Evolutionary conservation across 2,888 invertebrate species (phyloP).

Genomic region (Chrysotoxum bicinctum): DNA sequence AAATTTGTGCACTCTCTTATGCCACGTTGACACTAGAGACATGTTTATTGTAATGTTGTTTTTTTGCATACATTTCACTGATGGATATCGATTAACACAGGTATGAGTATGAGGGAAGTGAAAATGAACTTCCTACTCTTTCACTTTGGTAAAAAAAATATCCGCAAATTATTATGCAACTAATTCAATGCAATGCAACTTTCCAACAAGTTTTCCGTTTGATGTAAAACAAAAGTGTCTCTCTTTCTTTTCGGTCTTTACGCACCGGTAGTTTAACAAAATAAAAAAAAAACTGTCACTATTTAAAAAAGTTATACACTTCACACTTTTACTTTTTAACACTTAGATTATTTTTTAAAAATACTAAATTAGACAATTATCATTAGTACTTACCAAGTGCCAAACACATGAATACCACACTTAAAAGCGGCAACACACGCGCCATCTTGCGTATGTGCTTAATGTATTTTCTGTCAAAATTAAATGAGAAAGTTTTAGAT

Average conservation of each 20-base stretch:
- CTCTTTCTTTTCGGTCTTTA: neutral
- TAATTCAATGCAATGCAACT: constrained; percentile 43
- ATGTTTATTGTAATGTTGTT: neutral
- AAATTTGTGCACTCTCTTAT: neutral
- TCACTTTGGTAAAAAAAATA: constrained; percentile 33
- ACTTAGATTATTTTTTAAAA: constrained; percentile 26
- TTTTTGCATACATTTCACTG: constrained; percentile 39
- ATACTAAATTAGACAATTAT: constrained; percentile 19
- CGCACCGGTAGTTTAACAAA: constrained; percentile 18
- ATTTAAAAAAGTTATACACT: constrained; percentile 22
- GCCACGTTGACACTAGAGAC: constrained; percentile 51
- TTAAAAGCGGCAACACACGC: constrained; percentile 80
- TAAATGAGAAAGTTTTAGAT: constrained; percentile 58
- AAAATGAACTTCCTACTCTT: constrained; percentile 60
- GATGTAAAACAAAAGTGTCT: constrained; percentile 9
- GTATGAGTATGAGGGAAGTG: constrained; percentile 18
- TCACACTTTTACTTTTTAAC: constrained; percentile 57
- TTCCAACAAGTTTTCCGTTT: constrained; percentile 61
- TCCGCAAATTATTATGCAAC: constrained; percentile 64
- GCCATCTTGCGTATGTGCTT: constrained; percentile 79
- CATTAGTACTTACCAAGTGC: constrained; percentile 65
- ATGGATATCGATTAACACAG: neutral
- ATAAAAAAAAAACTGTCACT: constrained; percentile 38
- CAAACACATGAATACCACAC: constrained; percentile 78
- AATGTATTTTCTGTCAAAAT: constrained; percentile 65